These are phyloP conservation scores for Macaca mulatta DNA, from an alignment of 2,113 vertebrate species.

Conservation along the genomic window DNA sequence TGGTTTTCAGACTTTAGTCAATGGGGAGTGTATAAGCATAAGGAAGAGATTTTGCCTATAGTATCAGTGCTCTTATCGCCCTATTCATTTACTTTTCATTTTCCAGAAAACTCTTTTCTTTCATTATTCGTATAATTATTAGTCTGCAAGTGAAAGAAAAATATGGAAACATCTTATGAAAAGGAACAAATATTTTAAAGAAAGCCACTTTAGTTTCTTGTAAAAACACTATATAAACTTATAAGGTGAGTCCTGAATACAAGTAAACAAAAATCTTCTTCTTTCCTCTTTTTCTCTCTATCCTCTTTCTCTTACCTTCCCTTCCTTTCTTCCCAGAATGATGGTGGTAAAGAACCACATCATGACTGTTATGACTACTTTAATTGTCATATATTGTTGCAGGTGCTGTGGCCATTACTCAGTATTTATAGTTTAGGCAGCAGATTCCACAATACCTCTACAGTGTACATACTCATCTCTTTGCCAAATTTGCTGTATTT, in stretches of 20 bases:
- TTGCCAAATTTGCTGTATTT: constrained; percentile 42
- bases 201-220: background rate
- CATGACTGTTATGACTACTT: constrained; percentile 15
- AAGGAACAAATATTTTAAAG: constrained; percentile 1
- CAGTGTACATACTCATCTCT: background rate
- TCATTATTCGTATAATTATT: background rate
- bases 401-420: constrained; percentile 53
- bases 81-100: background rate
- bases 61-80: background rate
- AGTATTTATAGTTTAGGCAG: constrained; percentile 36
- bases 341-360: background rate
- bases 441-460: background rate
- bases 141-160: constrained; percentile 25
- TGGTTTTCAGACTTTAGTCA: background rate
- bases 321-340: background rate
- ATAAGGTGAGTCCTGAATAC: background rate
- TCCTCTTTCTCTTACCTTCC: background rate
- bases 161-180: background rate
- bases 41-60: background rate
- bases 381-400: constrained; percentile 41
- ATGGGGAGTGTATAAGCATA: background rate
- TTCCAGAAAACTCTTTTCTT: rapidly evolving
- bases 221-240: background rate
- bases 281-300: too few relatives aligned
- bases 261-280: background rate